Conservation (phyloP, 1,140 invertebrate genomes). For the Lysiphlebus fabarum region DNA sequence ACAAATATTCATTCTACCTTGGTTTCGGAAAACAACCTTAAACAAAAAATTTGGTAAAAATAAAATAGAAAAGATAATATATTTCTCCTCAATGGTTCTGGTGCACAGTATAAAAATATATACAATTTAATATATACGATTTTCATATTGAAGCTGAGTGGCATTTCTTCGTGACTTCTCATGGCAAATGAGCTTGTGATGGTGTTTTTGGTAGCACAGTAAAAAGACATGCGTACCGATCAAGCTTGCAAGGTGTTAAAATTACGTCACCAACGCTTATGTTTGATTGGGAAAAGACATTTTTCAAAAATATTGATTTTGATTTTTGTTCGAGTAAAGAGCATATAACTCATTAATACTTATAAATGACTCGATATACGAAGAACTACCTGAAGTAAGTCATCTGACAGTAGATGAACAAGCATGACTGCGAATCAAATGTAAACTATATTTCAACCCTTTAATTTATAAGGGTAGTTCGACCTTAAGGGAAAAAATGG, state of each 20-base stretch:
- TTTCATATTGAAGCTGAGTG: conserved; percentile 3
- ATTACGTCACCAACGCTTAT: conserved; percentile 1
- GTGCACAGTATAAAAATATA: conserved; percentile 10
- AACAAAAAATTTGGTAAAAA: conserved; percentile 3
- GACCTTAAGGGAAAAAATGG: too few relatives aligned
- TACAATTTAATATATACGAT: conserved; percentile 2
- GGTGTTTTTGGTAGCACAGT: conserved; percentile 13
- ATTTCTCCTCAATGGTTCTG: conserved; percentile 8
- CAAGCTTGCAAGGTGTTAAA: conserved; percentile 27
- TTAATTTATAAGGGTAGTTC: too few relatives aligned
- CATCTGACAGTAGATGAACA: too few relatives aligned
- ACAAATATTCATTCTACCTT: too few relatives aligned
- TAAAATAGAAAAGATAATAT: conserved; percentile 11
- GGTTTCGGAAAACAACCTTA: too few relatives aligned
- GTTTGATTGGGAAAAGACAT: conserved; percentile 18
- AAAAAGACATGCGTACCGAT: conserved; percentile 22
- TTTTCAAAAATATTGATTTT: conserved; percentile 27
- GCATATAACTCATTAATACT: conserved; percentile 10
- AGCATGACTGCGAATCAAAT: too few relatives aligned
- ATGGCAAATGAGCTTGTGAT: conserved; percentile 9
- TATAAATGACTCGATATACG: too few relatives aligned
- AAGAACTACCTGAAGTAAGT: too few relatives aligned
- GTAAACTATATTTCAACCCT: too few relatives aligned
- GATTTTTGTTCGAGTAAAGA: conserved; percentile 18
- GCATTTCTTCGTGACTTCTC: conserved; percentile 9